Percentiles rank a stretch among this genome's conserved stretches.
Conservation (phyloP, 1,140 invertebrate genomes). For the Aphis gossypii region DNA sequence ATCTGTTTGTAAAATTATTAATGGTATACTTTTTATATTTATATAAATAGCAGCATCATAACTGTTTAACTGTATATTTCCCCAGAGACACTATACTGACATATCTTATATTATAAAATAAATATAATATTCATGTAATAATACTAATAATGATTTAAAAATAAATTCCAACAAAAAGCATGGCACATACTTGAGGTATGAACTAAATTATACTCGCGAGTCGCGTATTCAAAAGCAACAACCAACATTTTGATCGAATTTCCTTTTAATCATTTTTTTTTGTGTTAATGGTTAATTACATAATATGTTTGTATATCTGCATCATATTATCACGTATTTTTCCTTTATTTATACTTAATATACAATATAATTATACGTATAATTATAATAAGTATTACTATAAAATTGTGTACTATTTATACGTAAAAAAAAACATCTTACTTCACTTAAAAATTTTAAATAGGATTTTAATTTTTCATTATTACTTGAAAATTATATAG, state of each 20-base stretch:
- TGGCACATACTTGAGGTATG: neutral
- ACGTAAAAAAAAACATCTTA: neutral
- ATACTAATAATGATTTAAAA: neutral
- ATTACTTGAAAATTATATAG: neutral
- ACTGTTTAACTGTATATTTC: conserved; percentile 21
- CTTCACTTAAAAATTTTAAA: neutral
- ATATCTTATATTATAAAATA: neutral
- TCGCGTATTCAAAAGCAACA: neutral
- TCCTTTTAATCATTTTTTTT: neutral
- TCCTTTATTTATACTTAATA: neutral
- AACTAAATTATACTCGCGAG: neutral
- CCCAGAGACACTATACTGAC: neutral
- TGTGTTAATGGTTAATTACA: no score
- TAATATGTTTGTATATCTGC: neutral
- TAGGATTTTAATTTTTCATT: neutral
- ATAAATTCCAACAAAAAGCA: neutral
- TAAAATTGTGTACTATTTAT: neutral
- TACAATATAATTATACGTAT: neutral
- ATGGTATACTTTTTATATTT: neutral
- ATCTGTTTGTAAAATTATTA: neutral
- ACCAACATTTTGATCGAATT: neutral
- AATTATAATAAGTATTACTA: neutral
- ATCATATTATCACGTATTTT: neutral
- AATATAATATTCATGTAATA: neutral
- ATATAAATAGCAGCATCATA: neutral